Evolutionary conservation across 2,797 vertebrate species (phyloP).

Genomic region (Alfaro cultratus): DNA sequence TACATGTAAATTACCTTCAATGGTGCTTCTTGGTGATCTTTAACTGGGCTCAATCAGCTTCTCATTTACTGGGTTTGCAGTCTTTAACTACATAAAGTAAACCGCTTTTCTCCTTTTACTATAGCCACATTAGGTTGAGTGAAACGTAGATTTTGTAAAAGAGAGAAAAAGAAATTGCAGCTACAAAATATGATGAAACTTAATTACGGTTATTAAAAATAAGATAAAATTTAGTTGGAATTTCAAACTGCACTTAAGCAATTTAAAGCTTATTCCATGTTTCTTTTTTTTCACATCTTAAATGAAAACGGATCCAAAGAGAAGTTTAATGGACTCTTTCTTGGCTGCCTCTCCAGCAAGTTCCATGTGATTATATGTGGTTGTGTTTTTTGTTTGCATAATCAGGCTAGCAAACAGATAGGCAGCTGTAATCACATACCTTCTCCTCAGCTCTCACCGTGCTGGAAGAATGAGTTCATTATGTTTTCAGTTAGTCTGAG

Average conservation of each 20-base stretch:
- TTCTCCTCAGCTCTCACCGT: conserved; percentile 3
- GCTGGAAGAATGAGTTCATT: conserved; percentile 7
- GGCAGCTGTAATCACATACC: conserved; percentile 4
- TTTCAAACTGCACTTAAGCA: background rate
- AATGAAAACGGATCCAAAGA: background rate
- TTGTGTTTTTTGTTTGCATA: background rate
- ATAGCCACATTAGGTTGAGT: background rate
- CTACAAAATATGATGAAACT: background rate
- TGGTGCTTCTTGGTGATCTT: conserved; percentile 1
- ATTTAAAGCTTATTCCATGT: background rate
- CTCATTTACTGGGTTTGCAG: background rate
- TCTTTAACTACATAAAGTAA: conserved; percentile 2
- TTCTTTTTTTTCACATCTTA: background rate
- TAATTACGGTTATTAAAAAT: background rate
- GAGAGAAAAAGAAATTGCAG: background rate
- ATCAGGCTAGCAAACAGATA: conserved; percentile 12
- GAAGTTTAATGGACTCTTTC: conserved; percentile 1
- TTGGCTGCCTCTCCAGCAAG: background rate
- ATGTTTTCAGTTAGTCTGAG: conserved; percentile 1
- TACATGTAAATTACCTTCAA: background rate
- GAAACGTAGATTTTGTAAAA: background rate
- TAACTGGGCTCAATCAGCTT: background rate
- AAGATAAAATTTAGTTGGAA: background rate
- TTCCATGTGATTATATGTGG: conserved; percentile 4
- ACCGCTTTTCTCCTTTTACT: background rate